Evolutionary conservation across 2,888 invertebrate species (phyloP), one percentile per base, ranked within the genome.

Genomic region (Tigriopus californicus): DNA sequence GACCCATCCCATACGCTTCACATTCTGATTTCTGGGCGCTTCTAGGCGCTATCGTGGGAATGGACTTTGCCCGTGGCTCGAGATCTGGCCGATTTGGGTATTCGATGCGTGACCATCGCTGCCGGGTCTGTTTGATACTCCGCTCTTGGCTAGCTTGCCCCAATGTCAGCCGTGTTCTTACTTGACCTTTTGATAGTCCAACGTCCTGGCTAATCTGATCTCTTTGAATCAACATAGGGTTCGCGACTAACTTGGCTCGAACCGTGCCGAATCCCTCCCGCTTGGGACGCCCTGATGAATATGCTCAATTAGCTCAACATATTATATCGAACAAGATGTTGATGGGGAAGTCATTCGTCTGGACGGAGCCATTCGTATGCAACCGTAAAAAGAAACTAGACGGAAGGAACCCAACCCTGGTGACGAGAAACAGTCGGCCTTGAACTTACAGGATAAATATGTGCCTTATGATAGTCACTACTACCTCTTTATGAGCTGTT

Each of bases 51-150:
- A 33, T 60, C 3, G 74, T 71, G 11, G 72, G 71, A 1, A 76
- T 78, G 75, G n/a, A 97, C 97, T 0, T 72, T 98, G 63, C 97
- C 97, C 0, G 76, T 97, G 64, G 94, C 97, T 1, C 80, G 97
- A 63, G 98, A 98, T 72, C 74, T 98, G 41, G 77, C 85, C 5
- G 71, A 76, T 1, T 79, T 80, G 66, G 90, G 89, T 12, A 89
- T 90, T 54, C 74, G 87, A 64, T 82, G 86, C 20, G 78, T 82
- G 47, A 82, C 85, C 1, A 80, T 89, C 66, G 85, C 86, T 15
- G n/a, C 87, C 88, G 64, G 84, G 87, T 65, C 68, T 89, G 10
- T 92, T 94, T 72, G 81, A 85, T 64, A 94, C 94, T 0, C 92
- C 92, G 0, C 73, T 94, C 66, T 68, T 89, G 58, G 68, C 76